phyloP scores from a whole-genome alignment of 2,888 invertebrate genomes.

The Catocala nupta region DNA sequence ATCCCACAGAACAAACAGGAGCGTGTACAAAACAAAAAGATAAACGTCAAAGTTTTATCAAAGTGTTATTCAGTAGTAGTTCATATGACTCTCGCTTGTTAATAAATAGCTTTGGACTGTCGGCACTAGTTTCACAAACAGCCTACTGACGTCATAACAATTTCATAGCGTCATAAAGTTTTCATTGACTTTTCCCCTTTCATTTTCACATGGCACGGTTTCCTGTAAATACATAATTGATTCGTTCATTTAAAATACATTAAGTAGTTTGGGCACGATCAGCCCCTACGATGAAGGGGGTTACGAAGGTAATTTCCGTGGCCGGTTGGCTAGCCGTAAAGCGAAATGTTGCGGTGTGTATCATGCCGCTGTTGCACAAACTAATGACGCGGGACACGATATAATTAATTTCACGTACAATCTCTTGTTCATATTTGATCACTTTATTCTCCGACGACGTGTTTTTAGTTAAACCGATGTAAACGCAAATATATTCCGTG shows the following conservation, averaged over 20 bases:
- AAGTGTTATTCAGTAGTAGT: slow-evolving; percentile 6
- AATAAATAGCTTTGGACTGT: slow-evolving; percentile 18
- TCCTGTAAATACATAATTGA: slow-evolving; percentile 70
- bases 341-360: slow-evolving; percentile 30
- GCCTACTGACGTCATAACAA: slow-evolving; percentile 46
- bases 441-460: slow-evolving; percentile 34
- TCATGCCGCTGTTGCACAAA: slow-evolving; percentile 17
- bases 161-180: slow-evolving; percentile 64
- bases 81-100: background rate
- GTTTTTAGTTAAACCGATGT: slow-evolving; percentile 43
- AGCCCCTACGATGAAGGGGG: slow-evolving; percentile 50
- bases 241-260: slow-evolving; percentile 79
- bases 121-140: slow-evolving; percentile 10
- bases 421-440: slow-evolving; percentile 40
- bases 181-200: slow-evolving; percentile 63
- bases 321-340: slow-evolving; percentile 37
- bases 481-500: slow-evolving; percentile 22
- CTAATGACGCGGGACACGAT: slow-evolving; percentile 41
- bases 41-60: slow-evolving; percentile 43
- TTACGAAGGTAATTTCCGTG: slow-evolving; percentile 68
- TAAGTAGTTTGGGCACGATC: slow-evolving; percentile 67
- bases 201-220: slow-evolving; percentile 65
- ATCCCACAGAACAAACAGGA: slow-evolving; percentile 55
- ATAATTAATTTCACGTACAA: slow-evolving; percentile 47
- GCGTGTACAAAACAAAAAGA: slow-evolving; percentile 50